Conservation (phyloP, 2,113 vertebrate species). For the Microcebus ravelobensis region DNA sequence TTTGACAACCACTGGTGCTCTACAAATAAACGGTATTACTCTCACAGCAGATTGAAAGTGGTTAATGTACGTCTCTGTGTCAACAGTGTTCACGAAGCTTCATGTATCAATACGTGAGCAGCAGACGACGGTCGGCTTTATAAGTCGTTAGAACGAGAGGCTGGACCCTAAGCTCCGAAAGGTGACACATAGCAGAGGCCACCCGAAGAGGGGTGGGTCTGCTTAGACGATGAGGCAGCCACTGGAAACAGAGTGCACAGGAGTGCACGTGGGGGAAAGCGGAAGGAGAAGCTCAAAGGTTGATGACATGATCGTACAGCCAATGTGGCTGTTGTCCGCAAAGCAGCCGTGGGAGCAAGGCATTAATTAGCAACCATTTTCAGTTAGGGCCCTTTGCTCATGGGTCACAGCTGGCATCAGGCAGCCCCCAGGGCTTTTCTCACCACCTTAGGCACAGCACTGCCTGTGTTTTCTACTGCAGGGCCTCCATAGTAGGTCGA, state of each 20-base stretch:
- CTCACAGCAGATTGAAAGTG: too few relatives aligned
- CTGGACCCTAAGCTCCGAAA: too few relatives aligned
- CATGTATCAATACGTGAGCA: not conserved
- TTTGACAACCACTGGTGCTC: not conserved
- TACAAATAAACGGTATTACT: not conserved
- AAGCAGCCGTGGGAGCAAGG: not conserved
- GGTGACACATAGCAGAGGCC: not conserved
- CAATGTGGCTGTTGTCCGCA: not conserved
- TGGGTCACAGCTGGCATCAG: too few relatives aligned
- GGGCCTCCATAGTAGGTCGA: too few relatives aligned
- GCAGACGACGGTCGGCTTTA: fast-evolving
- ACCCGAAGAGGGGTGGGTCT: too few relatives aligned
- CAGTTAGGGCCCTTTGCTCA: not conserved
- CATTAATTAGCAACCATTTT: not conserved
- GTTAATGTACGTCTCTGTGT: fast-evolving
- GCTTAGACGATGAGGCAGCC: not conserved
- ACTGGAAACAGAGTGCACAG: not conserved
- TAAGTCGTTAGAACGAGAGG: not conserved
- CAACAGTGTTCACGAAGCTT: not conserved
- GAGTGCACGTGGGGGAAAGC: not conserved
- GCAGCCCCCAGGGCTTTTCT: not conserved
- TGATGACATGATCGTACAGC: not conserved
- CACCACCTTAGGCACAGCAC: not conserved
- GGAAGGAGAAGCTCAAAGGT: not conserved
- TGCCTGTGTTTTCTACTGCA: too few relatives aligned